A percentile compares a stretch with the other conserved stretches of the same genome.
These are phyloP conservation scores for Pontoporia blainvillei DNA, from an alignment of 2,113 vertebrate species.

Conservation along the genomic window DNA sequence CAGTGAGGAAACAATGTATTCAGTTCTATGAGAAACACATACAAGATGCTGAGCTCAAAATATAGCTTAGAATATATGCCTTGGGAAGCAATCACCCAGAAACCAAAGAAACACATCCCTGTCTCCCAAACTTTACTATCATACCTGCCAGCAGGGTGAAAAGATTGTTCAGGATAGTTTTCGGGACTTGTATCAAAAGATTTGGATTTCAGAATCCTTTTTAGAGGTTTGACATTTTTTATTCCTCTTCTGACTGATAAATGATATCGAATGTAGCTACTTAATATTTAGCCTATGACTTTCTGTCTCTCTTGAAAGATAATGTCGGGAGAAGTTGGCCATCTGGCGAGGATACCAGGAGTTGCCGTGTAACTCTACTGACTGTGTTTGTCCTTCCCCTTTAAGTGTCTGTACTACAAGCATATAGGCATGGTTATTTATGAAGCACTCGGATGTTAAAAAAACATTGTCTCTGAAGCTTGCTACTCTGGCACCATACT, in stretches of 20 bases:
- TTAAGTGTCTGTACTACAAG: neutral
- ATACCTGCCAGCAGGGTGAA: fast-evolving
- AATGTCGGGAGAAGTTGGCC: neutral
- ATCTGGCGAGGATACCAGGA: neutral
- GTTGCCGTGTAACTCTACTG: neutral
- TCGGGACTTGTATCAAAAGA: neutral
- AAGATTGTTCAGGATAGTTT: neutral
- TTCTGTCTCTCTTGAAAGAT: neutral
- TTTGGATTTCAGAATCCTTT: neutral
- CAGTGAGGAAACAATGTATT: neutral
- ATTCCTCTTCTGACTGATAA: neutral
- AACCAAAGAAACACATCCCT: neutral
- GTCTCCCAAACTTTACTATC: neutral
- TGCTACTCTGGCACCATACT: neutral
- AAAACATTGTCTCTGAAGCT: neutral
- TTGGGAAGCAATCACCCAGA: neutral
- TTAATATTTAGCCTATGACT: neutral
- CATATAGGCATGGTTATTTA: neutral
- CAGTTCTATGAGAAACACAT: neutral
- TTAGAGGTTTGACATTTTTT: neutral
- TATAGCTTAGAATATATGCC: neutral
- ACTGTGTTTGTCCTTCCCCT: neutral
- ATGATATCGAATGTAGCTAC: neutral
- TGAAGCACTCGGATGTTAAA: neutral
- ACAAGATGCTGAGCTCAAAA: neutral